Evolutionary conservation across 2,113 vertebrate genomes (phyloP).

Genomic region (Manacus vitellinus): DNA sequence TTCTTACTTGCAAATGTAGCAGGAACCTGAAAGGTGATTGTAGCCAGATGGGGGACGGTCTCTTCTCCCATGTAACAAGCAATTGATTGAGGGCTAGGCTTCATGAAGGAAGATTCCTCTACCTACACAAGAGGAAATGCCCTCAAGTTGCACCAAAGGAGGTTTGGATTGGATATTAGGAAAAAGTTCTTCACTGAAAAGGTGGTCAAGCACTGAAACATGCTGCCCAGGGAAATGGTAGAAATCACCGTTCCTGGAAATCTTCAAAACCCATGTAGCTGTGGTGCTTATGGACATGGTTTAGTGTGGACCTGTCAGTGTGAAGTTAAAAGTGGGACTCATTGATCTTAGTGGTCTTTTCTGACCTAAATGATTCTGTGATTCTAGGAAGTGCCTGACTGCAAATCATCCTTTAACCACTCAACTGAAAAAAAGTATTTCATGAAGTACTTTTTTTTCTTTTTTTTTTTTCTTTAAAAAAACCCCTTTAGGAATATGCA

Average conservation of each 20-base stretch:
- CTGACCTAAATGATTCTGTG: not conserved
- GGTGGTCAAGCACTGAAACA: not conserved
- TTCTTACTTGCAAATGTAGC: not conserved
- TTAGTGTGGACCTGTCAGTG: not conserved
- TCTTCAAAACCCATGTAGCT: not conserved
- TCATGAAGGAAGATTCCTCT: no score
- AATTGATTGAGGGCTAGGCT: no score
- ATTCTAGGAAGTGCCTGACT: not conserved
- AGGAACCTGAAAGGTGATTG: not conserved
- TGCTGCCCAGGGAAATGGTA: not conserved
- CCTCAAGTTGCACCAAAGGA: not conserved
- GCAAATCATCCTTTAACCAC: not conserved
- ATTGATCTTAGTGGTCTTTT: not conserved
- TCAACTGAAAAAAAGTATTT: not conserved
- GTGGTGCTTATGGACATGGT: no score
- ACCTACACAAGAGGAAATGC: not conserved
- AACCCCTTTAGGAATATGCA: not conserved
- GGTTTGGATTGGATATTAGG: not conserved
- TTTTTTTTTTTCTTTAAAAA: not conserved
- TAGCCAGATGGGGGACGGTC: no score
- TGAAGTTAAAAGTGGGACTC: not conserved
- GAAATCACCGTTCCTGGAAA: not conserved
- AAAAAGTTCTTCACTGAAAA: not conserved
- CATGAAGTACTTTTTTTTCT: not conserved
- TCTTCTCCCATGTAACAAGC: not conserved